These are phyloP conservation scores for Asbolus verrucosus DNA, from an alignment of 1,140 invertebrate species.

Conservation along the genomic window DNA sequence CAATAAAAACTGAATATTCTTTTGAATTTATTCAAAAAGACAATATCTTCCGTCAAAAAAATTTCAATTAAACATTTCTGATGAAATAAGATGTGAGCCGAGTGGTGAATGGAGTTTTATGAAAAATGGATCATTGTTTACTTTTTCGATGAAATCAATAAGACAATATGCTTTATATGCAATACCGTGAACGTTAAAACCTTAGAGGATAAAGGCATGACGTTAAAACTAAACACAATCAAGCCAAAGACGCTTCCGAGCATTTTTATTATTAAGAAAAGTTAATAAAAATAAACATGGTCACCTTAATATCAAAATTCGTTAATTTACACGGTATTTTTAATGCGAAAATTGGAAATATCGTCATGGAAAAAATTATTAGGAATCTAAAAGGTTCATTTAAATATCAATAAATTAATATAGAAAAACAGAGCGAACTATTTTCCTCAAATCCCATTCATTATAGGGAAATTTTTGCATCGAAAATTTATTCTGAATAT, in stretches of 20 bases:
- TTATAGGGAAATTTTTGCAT: too few relatives aligned
- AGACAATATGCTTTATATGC: constrained; percentile 26
- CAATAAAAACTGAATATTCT: too few relatives aligned
- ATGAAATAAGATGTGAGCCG: not conserved
- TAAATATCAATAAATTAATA: too few relatives aligned
- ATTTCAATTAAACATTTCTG: not conserved
- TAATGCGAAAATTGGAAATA: too few relatives aligned
- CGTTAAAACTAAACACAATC: constrained; percentile 19
- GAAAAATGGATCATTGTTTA: constrained; percentile 14
- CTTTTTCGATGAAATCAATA: constrained; percentile 24
- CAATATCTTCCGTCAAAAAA: too few relatives aligned
- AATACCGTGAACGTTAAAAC: constrained; percentile 3
- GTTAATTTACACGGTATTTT: too few relatives aligned
- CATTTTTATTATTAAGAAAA: constrained; percentile 5
- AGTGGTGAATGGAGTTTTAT: not conserved
- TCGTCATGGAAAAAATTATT: too few relatives aligned
- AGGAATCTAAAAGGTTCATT: too few relatives aligned
- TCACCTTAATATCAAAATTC: too few relatives aligned
- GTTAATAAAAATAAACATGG: not conserved
- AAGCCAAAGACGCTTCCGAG: not conserved
- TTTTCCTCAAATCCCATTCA: too few relatives aligned
- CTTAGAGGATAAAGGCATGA: constrained; percentile 12
- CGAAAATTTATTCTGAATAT: too few relatives aligned
- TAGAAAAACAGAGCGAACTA: too few relatives aligned
- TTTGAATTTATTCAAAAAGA: not conserved